A percentile compares a stretch with the other conserved stretches of the same genome.
Conservation (phyloP, 2,797 vertebrate species). For the Halcyon leucocephala region DNA sequence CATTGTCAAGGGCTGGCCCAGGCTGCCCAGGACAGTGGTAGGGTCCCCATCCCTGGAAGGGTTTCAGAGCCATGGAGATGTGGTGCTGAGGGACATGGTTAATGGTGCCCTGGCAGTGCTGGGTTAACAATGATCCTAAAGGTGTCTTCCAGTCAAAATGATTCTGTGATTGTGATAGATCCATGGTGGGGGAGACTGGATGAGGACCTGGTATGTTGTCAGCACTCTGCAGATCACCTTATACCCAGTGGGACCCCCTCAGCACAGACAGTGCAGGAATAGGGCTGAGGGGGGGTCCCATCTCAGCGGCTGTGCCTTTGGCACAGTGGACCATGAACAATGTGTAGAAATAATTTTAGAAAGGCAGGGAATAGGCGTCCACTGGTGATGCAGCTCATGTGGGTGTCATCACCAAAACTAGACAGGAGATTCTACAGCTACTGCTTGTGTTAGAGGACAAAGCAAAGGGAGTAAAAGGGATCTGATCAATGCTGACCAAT, state of each 20-base stretch:
- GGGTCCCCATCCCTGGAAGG: not conserved
- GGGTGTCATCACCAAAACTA: not conserved
- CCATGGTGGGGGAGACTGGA: not conserved
- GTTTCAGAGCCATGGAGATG: not conserved
- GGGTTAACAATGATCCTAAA: not conserved
- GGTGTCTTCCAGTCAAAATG: not conserved
- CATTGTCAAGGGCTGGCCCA: no score
- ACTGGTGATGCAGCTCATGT: fast-evolving
- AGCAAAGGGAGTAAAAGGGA: not conserved
- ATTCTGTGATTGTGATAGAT: not conserved
- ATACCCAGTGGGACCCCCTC: not conserved
- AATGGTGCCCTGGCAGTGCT: not conserved
- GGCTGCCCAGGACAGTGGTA: not conserved
- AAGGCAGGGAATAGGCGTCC: not conserved
- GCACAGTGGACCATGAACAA: fast-evolving
- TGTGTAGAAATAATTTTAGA: not conserved
- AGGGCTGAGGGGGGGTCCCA: not conserved
- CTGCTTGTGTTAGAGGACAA: not conserved
- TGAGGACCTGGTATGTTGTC: not conserved
- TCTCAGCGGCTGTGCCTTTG: not conserved
- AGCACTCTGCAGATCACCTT: not conserved
- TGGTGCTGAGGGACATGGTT: not conserved
- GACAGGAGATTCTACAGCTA: not conserved
- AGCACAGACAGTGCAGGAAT: not conserved
- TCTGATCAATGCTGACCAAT: not conserved